Evolutionary conservation across 2,888 invertebrate species (phyloP), one percentile per base, ranked within the genome.

Genomic region (Drosophila buzzatii): DNA sequence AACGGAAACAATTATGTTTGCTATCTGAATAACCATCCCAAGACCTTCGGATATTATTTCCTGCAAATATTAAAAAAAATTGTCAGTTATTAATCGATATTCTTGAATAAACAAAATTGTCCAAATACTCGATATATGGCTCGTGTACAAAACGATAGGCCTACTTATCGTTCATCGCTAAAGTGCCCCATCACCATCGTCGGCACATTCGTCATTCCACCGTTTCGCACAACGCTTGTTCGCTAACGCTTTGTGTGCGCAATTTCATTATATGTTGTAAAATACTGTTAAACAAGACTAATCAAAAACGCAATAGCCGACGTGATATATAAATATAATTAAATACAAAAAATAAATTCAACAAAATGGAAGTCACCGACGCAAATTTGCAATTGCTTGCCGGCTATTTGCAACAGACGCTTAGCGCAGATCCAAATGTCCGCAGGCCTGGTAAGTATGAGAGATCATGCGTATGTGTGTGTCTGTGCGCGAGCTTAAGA

Each of bases 351-450:
- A 3, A n/a, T n/a, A n/a, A 27, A 27, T 6, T n/a, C 20, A 39
- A n/a, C 16, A 63, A 57, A 62, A 99, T 99, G 98, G 98, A 98
- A 92, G 94, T 98, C 16, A 97, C 96, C 5, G 97, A 98, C 61
- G 96, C 96, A 52, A 98, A 98, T 94, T 94, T 98, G 82, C 94
- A 95, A 82, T 96, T 96, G 12, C 93, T 99, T 81, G 96, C 96
- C 56, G 95, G 96, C 85, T 98, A 97, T 93, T 94, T 99, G 81
- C 96, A 97, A 90, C 96, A 98, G 93, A 99, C 99, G 5, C 94
- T 99, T 37, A 97, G 95, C 90, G 96, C 98, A 0, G 97, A 98
- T 92, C 95, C 96, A 31, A 95, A 95, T 90, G 94, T 97, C 65
- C 94, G 99, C 79, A 95, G 97, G 92, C 97, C 97, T 92, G 98